Conservation (phyloP, 2,113 vertebrate genomes). For the Rattus rattus region DNA sequence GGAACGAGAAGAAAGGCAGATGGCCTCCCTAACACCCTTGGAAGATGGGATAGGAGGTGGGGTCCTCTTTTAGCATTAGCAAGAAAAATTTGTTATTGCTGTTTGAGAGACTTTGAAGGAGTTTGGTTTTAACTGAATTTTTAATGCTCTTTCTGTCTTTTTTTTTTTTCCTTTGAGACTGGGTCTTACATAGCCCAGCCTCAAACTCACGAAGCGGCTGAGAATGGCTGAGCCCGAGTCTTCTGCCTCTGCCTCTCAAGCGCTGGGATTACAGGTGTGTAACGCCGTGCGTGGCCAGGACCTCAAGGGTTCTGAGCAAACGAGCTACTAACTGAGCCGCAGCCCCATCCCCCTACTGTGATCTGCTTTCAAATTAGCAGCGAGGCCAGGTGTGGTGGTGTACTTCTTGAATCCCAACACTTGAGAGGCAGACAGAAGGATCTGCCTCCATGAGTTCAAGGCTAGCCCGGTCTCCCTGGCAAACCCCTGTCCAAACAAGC, state of each 20-base stretch:
- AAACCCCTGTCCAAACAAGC: not conserved
- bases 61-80: not conserved
- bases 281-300: not conserved
- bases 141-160: not conserved
- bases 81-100: not conserved
- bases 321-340: not conserved
- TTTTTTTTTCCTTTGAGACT: not conserved
- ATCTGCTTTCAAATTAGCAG: not conserved
- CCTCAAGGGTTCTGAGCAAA: too few relatives aligned
- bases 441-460: not conserved
- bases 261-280: not conserved
- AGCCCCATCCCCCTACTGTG: not conserved
- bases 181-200: not conserved
- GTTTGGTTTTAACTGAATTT: not conserved
- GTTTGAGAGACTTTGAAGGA: not conserved
- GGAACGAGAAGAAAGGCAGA: not conserved
- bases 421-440: not conserved
- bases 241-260: not conserved
- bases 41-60: not conserved
- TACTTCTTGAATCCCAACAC: not conserved
- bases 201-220: not conserved
- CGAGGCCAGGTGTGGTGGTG: too few relatives aligned
- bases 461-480: not conserved
- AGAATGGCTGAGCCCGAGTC: not conserved
- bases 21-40: not conserved